phyloP scores from a whole-genome alignment of 2,888 invertebrate genomes.

The Rhagonycha fulva region DNA sequence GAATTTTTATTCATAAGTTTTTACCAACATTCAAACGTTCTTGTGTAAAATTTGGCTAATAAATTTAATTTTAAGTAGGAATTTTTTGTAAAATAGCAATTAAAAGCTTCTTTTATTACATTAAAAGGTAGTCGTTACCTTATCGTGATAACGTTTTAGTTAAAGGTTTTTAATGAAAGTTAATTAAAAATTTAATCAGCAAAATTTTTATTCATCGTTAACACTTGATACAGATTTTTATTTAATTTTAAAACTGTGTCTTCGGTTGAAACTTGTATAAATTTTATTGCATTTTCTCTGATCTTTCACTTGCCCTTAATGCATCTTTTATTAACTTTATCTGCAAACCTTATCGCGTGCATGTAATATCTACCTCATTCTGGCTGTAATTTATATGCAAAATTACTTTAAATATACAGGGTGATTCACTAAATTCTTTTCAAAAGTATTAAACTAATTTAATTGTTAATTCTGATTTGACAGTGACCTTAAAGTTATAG shows the following conservation, averaged over 20 bases:
- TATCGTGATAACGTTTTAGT: background rate
- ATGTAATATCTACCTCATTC: background rate
- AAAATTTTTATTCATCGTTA: background rate
- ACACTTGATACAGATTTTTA: background rate
- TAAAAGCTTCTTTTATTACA: background rate
- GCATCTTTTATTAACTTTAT: background rate
- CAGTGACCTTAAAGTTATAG: too few species aligned
- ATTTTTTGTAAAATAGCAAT: background rate
- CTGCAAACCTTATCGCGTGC: background rate
- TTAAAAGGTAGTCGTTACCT: background rate
- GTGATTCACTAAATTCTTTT: background rate
- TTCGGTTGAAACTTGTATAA: background rate
- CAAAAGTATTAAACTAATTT: too few species aligned
- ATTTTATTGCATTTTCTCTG: background rate
- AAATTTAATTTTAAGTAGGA: background rate
- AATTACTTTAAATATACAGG: background rate
- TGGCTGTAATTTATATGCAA: background rate
- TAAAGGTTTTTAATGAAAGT: background rate
- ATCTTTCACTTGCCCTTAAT: background rate
- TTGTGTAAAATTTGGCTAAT: background rate
- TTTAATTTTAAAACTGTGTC: background rate
- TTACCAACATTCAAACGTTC: background rate
- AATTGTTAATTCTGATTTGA: too few species aligned
- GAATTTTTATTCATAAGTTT: background rate
- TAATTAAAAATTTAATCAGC: background rate